Evolutionary conservation across 2,113 vertebrate genomes (phyloP), one percentile per base, ranked within the genome.

Genomic region (Polyodon spathula): DNA sequence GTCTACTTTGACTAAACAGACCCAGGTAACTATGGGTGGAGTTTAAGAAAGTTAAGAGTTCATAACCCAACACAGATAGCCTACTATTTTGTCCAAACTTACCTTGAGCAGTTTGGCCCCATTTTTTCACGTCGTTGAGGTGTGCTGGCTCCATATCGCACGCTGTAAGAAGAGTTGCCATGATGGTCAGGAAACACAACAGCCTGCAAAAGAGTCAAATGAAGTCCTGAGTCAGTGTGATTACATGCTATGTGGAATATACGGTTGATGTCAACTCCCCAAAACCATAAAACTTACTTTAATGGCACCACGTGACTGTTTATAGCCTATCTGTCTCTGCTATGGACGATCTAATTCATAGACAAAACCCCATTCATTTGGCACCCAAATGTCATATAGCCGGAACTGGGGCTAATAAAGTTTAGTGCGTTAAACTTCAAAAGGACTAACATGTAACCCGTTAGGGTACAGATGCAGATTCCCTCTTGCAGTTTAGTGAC

Each of bases 271-370:
- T 96, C 95, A 94, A 97, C 95, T 96, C 95, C 95, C 95, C 93
- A 95, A 97, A 97, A 97, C 95, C 95, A 98, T 98, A 98, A 98
- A 98, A 96, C 93, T 93, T 97, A 95, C 92, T 98, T 97, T 96
- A 97, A 98, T 97, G 93, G 93, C 81, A 92, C 86, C 95, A 97
- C 94, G 94, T 98, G 94, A 98, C 92, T 84, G 89, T 95, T 96
- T 97, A 97, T 96, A 95, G 94, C 91, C 94, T 92, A 95, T 96
- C 92, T 95, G 92, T 93, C 88, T 91, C 90, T 86, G 88, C 91
- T 92, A 92, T 86, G 92, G 93, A 93, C 93, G 93, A 97, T 93
- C 92, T 93, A 96, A 94, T 95, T 95, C 93, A 93, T 93, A 94
- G 92, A 95, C 92, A 94, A 94, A 95, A 89, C 89, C 89, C 92